Evolutionary conservation across 2,888 invertebrate genomes (phyloP).

Genomic region (Dynastes tityus): DNA sequence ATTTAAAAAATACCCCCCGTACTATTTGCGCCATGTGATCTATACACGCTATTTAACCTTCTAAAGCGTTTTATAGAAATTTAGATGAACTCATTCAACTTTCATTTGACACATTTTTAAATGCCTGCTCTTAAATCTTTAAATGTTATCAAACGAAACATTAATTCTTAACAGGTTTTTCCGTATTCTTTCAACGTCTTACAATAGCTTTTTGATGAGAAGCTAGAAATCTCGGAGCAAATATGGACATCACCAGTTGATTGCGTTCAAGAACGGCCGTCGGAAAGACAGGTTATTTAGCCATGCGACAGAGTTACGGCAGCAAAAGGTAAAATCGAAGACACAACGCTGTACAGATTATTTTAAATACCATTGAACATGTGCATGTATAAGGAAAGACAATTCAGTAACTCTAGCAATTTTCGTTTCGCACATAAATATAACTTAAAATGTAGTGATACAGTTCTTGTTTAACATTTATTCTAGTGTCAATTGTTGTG

Average conservation of each 20-base stretch:
- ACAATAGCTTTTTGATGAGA: background rate
- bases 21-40: too few relatives aligned
- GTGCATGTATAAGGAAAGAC: background rate
- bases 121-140: background rate
- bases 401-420: too few relatives aligned
- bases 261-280: background rate
- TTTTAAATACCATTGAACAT: background rate
- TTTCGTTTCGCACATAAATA: too few relatives aligned
- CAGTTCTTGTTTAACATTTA: too few relatives aligned
- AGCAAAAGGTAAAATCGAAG: constrained; percentile 2
- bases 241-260: background rate
- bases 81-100: too few relatives aligned
- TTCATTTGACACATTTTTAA: too few relatives aligned
- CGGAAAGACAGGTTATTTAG: constrained; percentile 58
- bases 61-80: too few relatives aligned
- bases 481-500: too few relatives aligned
- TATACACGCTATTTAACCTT: too few relatives aligned
- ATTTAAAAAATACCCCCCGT: too few relatives aligned
- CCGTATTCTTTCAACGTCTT: too few relatives aligned
- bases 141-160: background rate
- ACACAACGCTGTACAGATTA: background rate
- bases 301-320: constrained; percentile 6
- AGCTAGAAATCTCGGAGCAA: background rate
- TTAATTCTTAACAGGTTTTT: background rate
- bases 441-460: too few relatives aligned